These are phyloP conservation scores for Progne subis DNA, from an alignment of 2,113 vertebrate genomes.

Conservation along the genomic window DNA sequence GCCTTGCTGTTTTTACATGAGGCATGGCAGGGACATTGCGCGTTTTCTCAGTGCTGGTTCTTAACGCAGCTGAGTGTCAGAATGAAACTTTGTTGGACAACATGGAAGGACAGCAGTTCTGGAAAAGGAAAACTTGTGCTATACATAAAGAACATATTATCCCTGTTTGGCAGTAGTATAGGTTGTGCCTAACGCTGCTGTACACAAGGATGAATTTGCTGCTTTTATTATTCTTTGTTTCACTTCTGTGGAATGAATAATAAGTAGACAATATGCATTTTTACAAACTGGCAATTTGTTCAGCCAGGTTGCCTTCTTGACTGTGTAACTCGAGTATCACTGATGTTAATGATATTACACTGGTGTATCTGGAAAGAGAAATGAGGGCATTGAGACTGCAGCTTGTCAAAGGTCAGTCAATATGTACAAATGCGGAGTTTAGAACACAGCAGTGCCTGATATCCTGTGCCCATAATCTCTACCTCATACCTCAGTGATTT, in stretches of 20 bases:
- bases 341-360: not conserved
- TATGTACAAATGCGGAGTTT: not conserved
- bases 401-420: not conserved
- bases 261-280: not conserved
- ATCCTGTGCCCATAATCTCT: not conserved
- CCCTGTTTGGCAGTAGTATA: not conserved
- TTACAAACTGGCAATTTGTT: not conserved
- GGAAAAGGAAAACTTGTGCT: not conserved
- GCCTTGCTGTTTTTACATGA: not conserved
- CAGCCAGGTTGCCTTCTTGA: not conserved
- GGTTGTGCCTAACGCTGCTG: fast-evolving
- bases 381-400: not conserved
- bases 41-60: not conserved
- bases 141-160: not conserved
- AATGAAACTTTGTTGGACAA: not conserved
- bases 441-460: not conserved
- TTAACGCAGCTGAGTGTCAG: not conserved
- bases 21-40: not conserved
- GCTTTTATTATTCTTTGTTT: not conserved
- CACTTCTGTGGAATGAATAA: not conserved
- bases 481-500: conserved; percentile 14
- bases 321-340: not conserved
- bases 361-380: not conserved
- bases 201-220: not conserved
- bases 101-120: not conserved